Base-by-base conservation (phyloP, 92 coral and sea anemone species). In the Chrysogorgia sp. region DNA sequence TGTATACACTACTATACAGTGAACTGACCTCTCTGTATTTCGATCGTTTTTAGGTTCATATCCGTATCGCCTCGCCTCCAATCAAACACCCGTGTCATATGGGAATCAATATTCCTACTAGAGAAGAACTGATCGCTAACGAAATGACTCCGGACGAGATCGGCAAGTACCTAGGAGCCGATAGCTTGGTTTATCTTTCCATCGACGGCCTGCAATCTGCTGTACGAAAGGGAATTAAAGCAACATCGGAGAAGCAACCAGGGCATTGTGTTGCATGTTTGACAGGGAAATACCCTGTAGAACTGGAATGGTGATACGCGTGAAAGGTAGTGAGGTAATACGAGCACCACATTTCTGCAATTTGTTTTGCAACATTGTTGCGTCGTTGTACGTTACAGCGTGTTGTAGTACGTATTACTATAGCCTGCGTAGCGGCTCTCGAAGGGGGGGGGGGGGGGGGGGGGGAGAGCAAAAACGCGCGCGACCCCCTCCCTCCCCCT, bases 101-200 rank as follows among this genome's bases (percentile, higher is more conserved):
- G 98, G 98, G 98, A 15, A 92, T 93, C 81, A 93, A 93, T 68
- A 93, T 93, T 50, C 98, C 98, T 0, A 93, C 98, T 2, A 82
- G 34, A 71, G 96, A 93, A 71, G 98, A 93, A 67, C 87, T 93
- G 10, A 91, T 93, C 61, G 98, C 98, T 15, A 91, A 93, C 88
- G 87, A 82, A 61, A 50, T 84, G 77, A 84, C 66, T 63, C 90
- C 94, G 0, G 91, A 89, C 37, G 87, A 87, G 60, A 82, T 91
- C 2, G 98, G 94, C 0, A 71, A 62, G 40, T 81, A 79, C 30
- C 49, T 93, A 29, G 97, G 94, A 25, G 98, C 97, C 0, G 97
- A 91, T 53, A 93, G 98, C 67, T 82, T 93, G 45, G 88, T 88
- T 17, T 87, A 93, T 75, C 76, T 93, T 45, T 88, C 90, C 68